Percentiles rank a stretch among this genome's conserved stretches.
Evolutionary conservation across 2,888 invertebrate genomes (phyloP).

Genomic region (Listrodromus nycthemerus): DNA sequence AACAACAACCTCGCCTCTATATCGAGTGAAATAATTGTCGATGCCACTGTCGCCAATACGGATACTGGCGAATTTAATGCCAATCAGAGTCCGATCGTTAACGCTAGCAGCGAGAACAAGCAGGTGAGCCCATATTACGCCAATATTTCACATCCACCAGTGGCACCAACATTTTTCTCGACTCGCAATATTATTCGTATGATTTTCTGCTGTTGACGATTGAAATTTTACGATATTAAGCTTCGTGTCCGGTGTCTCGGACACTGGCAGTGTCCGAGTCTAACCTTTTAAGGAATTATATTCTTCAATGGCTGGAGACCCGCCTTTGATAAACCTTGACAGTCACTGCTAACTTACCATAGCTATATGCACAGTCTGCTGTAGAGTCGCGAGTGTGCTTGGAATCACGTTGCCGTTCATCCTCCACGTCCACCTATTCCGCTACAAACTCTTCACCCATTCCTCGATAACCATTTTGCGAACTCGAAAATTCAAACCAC

Average conservation of each 20-base stretch:
- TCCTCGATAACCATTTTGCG: background rate
- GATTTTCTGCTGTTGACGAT: background rate
- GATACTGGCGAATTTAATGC: slow-evolving; percentile 68
- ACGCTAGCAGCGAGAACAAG: slow-evolving; percentile 73
- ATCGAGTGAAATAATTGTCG: slow-evolving; percentile 53
- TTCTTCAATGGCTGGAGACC: slow-evolving; percentile 59
- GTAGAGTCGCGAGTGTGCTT: slow-evolving; percentile 42
- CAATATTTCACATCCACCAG: slow-evolving; percentile 2
- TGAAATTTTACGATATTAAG: background rate
- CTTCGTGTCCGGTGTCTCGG: background rate
- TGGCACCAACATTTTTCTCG: background rate
- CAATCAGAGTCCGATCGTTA: slow-evolving; percentile 68
- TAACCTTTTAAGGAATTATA: slow-evolving; percentile 64
- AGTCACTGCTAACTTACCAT: slow-evolving; percentile 53
- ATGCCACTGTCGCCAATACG: slow-evolving; percentile 45
- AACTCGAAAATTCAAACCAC: background rate
- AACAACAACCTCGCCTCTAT: slow-evolving; percentile 57
- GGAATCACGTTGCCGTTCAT: slow-evolving; percentile 44
- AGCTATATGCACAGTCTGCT: slow-evolving; percentile 9
- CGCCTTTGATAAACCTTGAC: slow-evolving; percentile 66
- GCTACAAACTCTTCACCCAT: slow-evolving; percentile 35
- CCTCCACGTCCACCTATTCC: slow-evolving; percentile 10
- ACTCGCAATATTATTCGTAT: too few relatives aligned
- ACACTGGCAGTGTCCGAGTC: slow-evolving; percentile 26
- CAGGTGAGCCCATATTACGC: slow-evolving; percentile 73